A percentile compares a stretch with the other conserved stretches of the same genome.
Conservation (phyloP, 2,888 invertebrate genomes). For the Rhorus exstirpatorius region DNA sequence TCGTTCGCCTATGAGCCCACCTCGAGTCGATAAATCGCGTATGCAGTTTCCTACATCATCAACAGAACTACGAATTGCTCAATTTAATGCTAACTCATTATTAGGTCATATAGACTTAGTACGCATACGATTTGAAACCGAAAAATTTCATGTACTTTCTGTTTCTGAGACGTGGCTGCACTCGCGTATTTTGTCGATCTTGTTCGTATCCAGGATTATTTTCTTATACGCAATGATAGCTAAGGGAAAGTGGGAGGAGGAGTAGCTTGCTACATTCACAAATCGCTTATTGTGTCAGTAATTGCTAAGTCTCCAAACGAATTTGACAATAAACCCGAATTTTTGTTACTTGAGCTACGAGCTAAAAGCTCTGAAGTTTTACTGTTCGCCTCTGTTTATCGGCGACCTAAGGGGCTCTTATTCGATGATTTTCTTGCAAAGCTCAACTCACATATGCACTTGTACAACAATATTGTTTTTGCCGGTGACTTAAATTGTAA, state of each 20-base stretch:
- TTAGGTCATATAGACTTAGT: neutral
- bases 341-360: neutral
- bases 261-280: constrained; percentile 49
- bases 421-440: neutral
- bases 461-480: constrained; percentile 7
- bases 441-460: too few species aligned
- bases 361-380: neutral
- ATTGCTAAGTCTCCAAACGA: neutral
- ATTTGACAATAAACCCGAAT: neutral
- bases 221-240: constrained; percentile 42
- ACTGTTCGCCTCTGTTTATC: neutral
- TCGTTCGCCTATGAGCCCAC: neutral
- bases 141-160: constrained; percentile 21
- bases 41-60: too few species aligned
- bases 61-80: neutral
- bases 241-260: constrained; percentile 32
- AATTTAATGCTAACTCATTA: constrained; percentile 43
- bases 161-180: constrained; percentile 51
- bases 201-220: constrained; percentile 5
- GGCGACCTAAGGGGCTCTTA: neutral
- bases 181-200: neutral
- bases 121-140: neutral
- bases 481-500: constrained; percentile 21
- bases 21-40: too few species aligned
- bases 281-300: constrained; percentile 11